These are phyloP conservation scores for Corythornis vintsioides DNA, from an alignment of 2,113 vertebrate genomes.

Conservation along the genomic window DNA sequence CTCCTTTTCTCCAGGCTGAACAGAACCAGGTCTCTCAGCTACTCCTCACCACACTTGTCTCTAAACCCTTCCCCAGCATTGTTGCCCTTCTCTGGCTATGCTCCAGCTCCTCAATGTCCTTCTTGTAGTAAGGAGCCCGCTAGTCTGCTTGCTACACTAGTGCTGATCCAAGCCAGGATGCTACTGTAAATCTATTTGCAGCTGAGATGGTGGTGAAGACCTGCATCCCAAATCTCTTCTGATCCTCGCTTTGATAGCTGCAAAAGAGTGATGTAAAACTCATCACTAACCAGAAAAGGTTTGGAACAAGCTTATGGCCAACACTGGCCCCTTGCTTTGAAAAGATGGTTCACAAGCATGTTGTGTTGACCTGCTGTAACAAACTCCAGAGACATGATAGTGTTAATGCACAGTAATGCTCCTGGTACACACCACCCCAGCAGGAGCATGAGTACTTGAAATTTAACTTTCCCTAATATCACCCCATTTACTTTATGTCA, in stretches of 20 bases:
- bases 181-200: neutral
- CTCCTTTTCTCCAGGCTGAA: no score
- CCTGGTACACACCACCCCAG: neutral
- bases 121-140: neutral
- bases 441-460: neutral
- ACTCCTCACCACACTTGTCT: neutral
- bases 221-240: neutral
- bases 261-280: neutral
- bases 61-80: neutral
- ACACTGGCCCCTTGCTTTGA: neutral
- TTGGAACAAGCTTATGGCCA: neutral
- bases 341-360: neutral
- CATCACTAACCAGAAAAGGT: neutral
- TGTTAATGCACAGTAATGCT: neutral
- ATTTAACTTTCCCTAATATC: constrained; percentile 27
- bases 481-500: constrained; percentile 27
- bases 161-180: neutral
- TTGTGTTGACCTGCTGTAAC: neutral
- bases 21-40: neutral
- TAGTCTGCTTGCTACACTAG: neutral
- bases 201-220: neutral
- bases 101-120: neutral
- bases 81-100: neutral
- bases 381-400: neutral
- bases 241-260: neutral